Evolutionary conservation across 2,888 invertebrate genomes (phyloP), one percentile per base, ranked within the genome.

Genomic region (Kuschelorhynchus macadamiae): DNA sequence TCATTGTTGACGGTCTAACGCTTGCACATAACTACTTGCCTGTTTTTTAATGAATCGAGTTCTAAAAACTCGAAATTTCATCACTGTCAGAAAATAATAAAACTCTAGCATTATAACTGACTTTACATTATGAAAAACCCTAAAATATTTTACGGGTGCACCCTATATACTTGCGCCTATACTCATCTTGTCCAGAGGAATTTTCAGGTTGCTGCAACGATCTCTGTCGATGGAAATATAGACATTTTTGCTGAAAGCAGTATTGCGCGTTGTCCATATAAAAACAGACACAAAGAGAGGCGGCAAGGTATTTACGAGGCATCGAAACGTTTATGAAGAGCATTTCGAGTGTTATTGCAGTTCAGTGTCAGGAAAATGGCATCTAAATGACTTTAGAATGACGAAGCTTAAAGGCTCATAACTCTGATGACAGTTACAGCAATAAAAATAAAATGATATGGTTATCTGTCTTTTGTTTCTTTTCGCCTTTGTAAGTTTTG

Each of bases 301-400:
- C 64, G 64, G 41, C 41, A 64, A 64, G 53, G 56, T 64, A 57
- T 64, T 64, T 57, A 64, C 50, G 64, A 57, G 57, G 56, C 49
- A 57, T 36, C 56, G 57, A 64, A 64, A 64, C 56, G 57, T 64
- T 64, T 64, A 57, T 57, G 57, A 64, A 64, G 57, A 64, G 20
- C 57, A 50, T 57, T 57, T 64, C 49, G 50, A 57, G 33, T 50
- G 50, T 64, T 64, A 57, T 64, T 56, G 64, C 56, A 56, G 64
- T 64, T 64, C 57, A 32, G 56, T 42, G 64, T 64, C 64, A 49
- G 39, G 41, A 64, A 63, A 50, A 55, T 62, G 53, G 46, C 53
- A 20, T 52, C 52, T 20, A 56, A 63, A 63, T 56, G 39, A 56
- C 63, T 56, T 55, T 63, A 42, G 41, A 63, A 63, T 63, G 55